Evolutionary conservation across 1,140 invertebrate species (phyloP).

Genomic region (Drosophila ohnishii): DNA sequence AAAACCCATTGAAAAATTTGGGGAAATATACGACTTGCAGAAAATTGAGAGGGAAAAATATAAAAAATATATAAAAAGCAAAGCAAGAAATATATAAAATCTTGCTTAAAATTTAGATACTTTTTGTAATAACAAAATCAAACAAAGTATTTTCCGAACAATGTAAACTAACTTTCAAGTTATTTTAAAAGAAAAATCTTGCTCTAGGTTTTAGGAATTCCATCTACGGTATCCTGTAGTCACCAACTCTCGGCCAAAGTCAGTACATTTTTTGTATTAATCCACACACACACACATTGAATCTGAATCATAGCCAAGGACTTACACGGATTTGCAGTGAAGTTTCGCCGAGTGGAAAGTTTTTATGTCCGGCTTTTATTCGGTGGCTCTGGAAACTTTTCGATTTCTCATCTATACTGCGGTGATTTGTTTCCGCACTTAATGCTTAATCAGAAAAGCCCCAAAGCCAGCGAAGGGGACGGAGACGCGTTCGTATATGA

Average conservation of each 20-base stretch:
- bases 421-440: conserved; percentile 20
- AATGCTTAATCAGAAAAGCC: conserved; percentile 27
- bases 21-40: neutral
- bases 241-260: neutral
- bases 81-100: too few relatives aligned
- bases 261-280: conserved; percentile 7
- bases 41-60: neutral
- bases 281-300: conserved; percentile 11
- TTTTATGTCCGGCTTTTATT: conserved; percentile 48
- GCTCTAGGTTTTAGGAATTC: neutral
- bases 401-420: conserved; percentile 25
- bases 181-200: neutral
- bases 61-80: too few relatives aligned
- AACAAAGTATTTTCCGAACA: neutral
- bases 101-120: too few relatives aligned
- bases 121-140: too few relatives aligned
- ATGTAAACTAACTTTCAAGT: neutral
- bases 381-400: conserved; percentile 47
- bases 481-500: conserved; percentile 28
- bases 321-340: conserved; percentile 44
- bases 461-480: neutral
- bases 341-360: conserved; percentile 58
- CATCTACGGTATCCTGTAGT: conserved; percentile 9
- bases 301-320: conserved; percentile 12
- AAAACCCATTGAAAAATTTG: neutral